Conservation (phyloP, 1,140 invertebrate genomes). For the Aphelenchoides avenae region DNA sequence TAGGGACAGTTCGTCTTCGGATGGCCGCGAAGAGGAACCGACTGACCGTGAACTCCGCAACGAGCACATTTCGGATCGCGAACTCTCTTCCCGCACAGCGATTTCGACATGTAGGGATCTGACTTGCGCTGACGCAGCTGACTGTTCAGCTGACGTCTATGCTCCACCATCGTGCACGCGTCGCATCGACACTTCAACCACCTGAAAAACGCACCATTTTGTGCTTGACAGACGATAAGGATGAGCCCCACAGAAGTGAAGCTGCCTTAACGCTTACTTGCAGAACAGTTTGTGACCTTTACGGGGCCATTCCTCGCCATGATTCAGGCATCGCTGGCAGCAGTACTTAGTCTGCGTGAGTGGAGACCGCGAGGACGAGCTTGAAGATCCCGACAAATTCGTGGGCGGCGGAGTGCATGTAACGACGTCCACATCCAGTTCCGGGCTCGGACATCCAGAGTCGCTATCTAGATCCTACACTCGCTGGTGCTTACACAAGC, state of each 20-base stretch:
- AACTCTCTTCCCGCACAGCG: slow-evolving; percentile 26
- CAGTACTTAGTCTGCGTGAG: slow-evolving; percentile 40
- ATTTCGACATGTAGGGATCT: slow-evolving; percentile 1
- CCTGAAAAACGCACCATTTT: slow-evolving; percentile 10
- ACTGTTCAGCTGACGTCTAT: slow-evolving; percentile 44
- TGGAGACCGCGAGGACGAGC: neutral
- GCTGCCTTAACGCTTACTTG: slow-evolving; percentile 16
- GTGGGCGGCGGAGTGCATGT: slow-evolving; percentile 26
- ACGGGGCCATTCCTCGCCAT: slow-evolving; percentile 37
- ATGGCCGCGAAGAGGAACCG: slow-evolving; percentile 39
- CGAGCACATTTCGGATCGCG: slow-evolving; percentile 47
- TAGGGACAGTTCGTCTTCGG: slow-evolving; percentile 44
- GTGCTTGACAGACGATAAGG: neutral
- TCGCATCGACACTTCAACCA: slow-evolving; percentile 35
- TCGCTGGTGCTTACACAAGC: too few species aligned
- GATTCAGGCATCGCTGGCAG: slow-evolving; percentile 47
- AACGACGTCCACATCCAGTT: slow-evolving; percentile 21
- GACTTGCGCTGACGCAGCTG: slow-evolving; percentile 33
- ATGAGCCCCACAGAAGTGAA: neutral
- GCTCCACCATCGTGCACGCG: slow-evolving; percentile 44
- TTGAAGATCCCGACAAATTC: neutral
- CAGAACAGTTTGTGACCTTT: slow-evolving; percentile 49
- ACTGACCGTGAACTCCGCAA: slow-evolving; percentile 44
- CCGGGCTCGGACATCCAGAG: too few species aligned
- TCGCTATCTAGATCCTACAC: too few species aligned